Base-by-base conservation (phyloP, 1,140 invertebrate genomes). In the Drosophila bifasciata region DNA sequence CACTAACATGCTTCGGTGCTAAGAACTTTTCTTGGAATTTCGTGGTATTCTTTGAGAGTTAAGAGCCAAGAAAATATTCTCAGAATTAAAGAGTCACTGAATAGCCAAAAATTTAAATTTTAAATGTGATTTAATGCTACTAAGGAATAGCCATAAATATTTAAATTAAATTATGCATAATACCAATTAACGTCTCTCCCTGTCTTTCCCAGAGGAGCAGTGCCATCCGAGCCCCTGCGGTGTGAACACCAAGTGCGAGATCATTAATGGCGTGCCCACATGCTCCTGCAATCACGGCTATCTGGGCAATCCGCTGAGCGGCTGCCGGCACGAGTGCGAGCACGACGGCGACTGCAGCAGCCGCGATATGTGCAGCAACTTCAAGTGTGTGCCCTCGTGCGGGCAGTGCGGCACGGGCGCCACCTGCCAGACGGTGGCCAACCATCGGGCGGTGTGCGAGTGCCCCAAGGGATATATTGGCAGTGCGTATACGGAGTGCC, bases 171-270 rank as follows among this genome's bases (percentile, higher is more conserved):
- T 21, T 21, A 3, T 2, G n/a, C n/a, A n/a, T n/a, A n/a, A n/a
- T n/a, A n/a, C n/a, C n/a, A 21, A 21, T 21, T 21, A 4, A 2
- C 6, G 19, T 15, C 16, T 17, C 3, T 16, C 9, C 7, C 5
- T 52, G 6, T 13, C n/a, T 16, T 9, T 72, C 72, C 0, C 69
- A 96, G 95, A 95, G 92, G 96, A 96, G 79, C 93, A 95, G 15
- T 97, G 96, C 79, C 94, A 96, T 79, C 95, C 95, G 1, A 95
- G 94, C 56, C 96, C 96, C 0, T 97, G 96, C 60, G 96, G 96
- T 25, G 67, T 90, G 21, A 97, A 97, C 88, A 96, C 96, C 1
- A 94, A 95, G 51, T 97, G 96, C 89, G 94, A 96, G 78, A 95
- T 96, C 13, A 92, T 94, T 3, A 95, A 95, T 76, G 93, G 94